Evolutionary conservation across 2,113 vertebrate genomes (phyloP), one percentile per base, ranked within the genome.

Genomic region (Corydoras sp.): DNA sequence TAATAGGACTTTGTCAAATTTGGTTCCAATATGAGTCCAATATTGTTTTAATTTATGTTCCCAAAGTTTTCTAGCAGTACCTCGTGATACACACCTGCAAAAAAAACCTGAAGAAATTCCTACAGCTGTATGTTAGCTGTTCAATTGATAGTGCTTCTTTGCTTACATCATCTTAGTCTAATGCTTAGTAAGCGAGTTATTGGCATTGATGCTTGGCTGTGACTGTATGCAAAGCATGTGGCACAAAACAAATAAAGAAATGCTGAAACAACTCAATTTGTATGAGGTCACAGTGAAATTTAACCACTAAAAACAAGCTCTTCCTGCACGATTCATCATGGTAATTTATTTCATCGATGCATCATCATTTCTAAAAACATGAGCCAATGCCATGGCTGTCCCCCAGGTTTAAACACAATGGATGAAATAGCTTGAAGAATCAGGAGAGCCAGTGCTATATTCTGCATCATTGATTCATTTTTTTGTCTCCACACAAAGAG

Each of bases 141-240:
- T 5, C 1, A 43, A 8, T 43, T 43, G 7, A 43, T 43, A 43
- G 7, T 43, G 35, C 35, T 43, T 43, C 2, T 8, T 43, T 15
- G 18, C 31, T 53, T 24, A 65, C 18, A 58, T 60, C 56, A 8
- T 61, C 59, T 62, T 61, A 13, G 49, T 14, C n/a, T 5, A 74
- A 58, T 35, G 31, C 35, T 58, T 32, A 58, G 35, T 18, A 59
- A 35, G 56, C 7, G 9, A 10, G 31, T 49, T 3, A 3, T 9
- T 15, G 30, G n/a, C 31, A 63, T 15, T 10, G n/a, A 53, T 13
- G 15, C 9, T 3, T 14, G 8, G 3, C 12, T 2, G 9, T 55
- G 50, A 54, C 51, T n/a, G 13, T 66, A 62, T 71, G 58, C 48
- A 59, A 60, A 69, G 18, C 35, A 50, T 35, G 43, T 59, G 13